phyloP scores from a whole-genome alignment of 64 coral and sea anemone genomes.

The Dendronephthya gigantea region DNA sequence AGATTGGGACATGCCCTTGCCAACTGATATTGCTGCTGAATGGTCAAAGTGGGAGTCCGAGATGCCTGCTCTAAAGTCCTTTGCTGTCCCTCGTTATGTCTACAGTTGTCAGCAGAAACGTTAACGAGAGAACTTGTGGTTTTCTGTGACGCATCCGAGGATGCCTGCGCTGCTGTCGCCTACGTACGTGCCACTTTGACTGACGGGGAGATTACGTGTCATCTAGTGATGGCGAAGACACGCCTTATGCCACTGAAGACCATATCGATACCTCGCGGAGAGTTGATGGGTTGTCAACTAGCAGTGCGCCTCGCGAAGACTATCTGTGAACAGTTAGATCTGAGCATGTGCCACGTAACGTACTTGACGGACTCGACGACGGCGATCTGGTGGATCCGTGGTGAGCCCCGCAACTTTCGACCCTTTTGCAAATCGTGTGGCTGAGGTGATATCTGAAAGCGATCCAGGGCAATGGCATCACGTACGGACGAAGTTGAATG shows the following conservation, averaged over 20 bases:
- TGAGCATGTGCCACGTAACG: not conserved
- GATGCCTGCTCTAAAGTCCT: not conserved
- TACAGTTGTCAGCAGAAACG: not conserved
- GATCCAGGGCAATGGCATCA: conserved; percentile 22
- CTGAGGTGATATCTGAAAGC: conserved; percentile 9
- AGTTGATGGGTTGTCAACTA: conserved; percentile 19
- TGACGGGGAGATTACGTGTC: not conserved
- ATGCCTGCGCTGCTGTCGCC: not conserved
- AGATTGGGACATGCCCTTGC: not conserved
- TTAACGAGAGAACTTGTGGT: not conserved
- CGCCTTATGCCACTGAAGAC: conserved; percentile 25
- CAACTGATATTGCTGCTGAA: not conserved
- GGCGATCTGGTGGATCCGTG: conserved; percentile 18
- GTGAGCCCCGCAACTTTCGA: not conserved
- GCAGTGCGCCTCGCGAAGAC: not conserved
- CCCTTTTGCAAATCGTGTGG: conserved; percentile 24
- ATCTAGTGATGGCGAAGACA: conserved; percentile 35
- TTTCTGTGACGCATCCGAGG: conserved; percentile 13
- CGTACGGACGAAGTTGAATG: not conserved
- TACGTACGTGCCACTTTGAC: not conserved
- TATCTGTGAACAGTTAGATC: not conserved
- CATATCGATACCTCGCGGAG: conserved; percentile 23
- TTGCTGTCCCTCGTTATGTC: conserved; percentile 5
- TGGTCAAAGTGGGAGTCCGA: conserved; percentile 19
- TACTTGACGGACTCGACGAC: not conserved